phyloP scores from a whole-genome alignment of 2,113 vertebrate genomes.

The Stercorarius parasiticus region DNA sequence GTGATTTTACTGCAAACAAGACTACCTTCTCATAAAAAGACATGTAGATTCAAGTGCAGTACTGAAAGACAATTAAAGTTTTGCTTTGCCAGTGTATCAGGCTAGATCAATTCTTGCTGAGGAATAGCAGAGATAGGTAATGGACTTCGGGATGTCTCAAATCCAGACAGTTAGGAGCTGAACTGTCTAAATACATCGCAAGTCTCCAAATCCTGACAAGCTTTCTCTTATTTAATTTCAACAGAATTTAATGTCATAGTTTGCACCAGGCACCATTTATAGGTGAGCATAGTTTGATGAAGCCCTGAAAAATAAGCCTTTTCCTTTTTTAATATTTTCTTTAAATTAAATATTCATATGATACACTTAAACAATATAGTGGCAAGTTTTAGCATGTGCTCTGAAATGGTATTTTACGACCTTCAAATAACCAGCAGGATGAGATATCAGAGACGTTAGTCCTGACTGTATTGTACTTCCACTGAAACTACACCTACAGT shows the following conservation, averaged over 20 bases:
- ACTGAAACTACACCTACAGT: conserved; percentile 34
- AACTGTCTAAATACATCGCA: neutral
- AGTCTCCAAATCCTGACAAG: neutral
- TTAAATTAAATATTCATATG: neutral
- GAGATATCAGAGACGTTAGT: neutral
- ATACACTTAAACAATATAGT: neutral
- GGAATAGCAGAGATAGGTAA: neutral
- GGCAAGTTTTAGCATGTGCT: conserved; percentile 6
- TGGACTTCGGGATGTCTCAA: neutral
- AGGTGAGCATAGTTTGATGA: neutral
- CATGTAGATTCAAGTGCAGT: neutral
- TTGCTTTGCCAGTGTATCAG: neutral
- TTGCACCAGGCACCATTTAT: neutral
- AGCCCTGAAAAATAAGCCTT: neutral
- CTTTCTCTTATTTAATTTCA: neutral
- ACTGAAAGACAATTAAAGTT: neutral
- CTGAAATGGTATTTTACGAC: neutral
- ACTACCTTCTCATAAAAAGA: neutral
- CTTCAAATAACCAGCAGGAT: neutral
- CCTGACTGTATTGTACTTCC: neutral
- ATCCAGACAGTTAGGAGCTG: neutral
- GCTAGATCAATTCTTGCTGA: neutral
- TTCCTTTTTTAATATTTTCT: neutral
- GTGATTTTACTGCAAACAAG: neutral
- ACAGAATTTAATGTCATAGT: neutral